These are phyloP conservation scores for Morpho achilles DNA, from an alignment of 2,888 invertebrate species.

Conservation along the genomic window DNA sequence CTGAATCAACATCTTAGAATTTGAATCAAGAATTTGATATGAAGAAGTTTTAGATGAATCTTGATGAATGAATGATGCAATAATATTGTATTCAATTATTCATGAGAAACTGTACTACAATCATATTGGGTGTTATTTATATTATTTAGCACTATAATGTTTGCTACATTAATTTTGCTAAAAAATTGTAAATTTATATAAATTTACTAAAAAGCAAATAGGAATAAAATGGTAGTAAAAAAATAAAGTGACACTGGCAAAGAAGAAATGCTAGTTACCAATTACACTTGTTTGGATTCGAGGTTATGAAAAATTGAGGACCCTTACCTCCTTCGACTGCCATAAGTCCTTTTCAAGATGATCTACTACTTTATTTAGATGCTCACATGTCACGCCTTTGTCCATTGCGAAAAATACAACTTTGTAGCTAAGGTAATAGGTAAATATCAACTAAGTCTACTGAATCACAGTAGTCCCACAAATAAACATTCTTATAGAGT, in stretches of 20 bases:
- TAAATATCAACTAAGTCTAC: conserved; percentile 52
- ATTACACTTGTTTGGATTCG: conserved; percentile 45
- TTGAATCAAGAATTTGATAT: no score
- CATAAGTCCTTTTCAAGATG: conserved; percentile 62
- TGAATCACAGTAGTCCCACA: conserved; percentile 53
- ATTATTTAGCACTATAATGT: no score
- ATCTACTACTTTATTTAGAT: conserved; percentile 65
- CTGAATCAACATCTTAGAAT: no score
- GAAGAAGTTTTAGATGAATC: no score
- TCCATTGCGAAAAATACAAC: conserved; percentile 56
- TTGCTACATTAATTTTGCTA: no score
- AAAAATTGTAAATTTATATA: no score
- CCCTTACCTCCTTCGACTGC: conserved; percentile 66
- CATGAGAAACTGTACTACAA: conserved; percentile 36
- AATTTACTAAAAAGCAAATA: no score
- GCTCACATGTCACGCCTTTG: conserved; percentile 71
- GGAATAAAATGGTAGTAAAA: no score
- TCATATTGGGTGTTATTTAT: no score
- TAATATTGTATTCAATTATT: no score
- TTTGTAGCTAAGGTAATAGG: conserved; percentile 39
- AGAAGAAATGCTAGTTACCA: conserved; percentile 57
- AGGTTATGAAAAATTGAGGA: conserved; percentile 54
- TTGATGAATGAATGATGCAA: no score
- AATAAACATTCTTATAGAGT: conserved; percentile 57
- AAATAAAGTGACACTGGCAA: conserved; percentile 13